Evolutionary conservation across 1,140 invertebrate species (phyloP).

Genomic region (Papilio polytes): DNA sequence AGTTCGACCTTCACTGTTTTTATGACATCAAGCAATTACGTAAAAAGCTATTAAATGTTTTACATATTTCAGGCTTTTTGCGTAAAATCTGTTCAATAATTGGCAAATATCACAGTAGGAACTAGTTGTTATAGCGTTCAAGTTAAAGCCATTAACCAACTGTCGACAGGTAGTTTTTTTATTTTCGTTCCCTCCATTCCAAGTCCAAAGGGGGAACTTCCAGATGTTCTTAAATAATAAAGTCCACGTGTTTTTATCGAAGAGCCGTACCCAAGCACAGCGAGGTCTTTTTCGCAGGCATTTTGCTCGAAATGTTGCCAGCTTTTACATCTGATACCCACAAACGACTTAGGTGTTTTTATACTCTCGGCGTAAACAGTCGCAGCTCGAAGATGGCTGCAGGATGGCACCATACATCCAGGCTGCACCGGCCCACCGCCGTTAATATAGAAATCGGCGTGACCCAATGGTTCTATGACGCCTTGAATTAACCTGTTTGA

Average conservation of each 20-base stretch:
- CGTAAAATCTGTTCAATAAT: conserved; percentile 37
- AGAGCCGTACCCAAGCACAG: conserved; percentile 84
- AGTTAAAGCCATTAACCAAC: conserved; percentile 52
- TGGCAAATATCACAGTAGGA: conserved; percentile 46
- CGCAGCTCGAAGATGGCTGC: conserved; percentile 86
- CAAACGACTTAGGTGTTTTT: conserved; percentile 81
- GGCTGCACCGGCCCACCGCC: conserved; percentile 87
- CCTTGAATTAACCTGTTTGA: conserved; percentile 86
- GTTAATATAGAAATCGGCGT: conserved; percentile 88
- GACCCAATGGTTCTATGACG: conserved; percentile 84
- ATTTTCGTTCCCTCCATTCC: conserved; percentile 71
- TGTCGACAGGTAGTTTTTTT: conserved; percentile 41
- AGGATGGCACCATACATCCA: conserved; percentile 85
- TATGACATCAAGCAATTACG: neutral
- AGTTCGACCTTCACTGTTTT: conserved; percentile 5
- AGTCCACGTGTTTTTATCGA: conserved; percentile 77
- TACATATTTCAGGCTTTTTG: neutral
- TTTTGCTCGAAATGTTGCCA: conserved; percentile 81
- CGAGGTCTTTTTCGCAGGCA: conserved; percentile 72
- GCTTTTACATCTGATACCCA: conserved; percentile 77
- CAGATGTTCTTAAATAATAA: conserved; percentile 84
- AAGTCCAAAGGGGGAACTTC: conserved; percentile 81
- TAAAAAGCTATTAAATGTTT: conserved; percentile 5
- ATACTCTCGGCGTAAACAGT: conserved; percentile 86
- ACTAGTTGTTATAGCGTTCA: neutral